Percentiles rank a stretch among this genome's conserved stretches.
Conservation (phyloP, 2,113 vertebrate genomes). For the Hassar affinis region DNA sequence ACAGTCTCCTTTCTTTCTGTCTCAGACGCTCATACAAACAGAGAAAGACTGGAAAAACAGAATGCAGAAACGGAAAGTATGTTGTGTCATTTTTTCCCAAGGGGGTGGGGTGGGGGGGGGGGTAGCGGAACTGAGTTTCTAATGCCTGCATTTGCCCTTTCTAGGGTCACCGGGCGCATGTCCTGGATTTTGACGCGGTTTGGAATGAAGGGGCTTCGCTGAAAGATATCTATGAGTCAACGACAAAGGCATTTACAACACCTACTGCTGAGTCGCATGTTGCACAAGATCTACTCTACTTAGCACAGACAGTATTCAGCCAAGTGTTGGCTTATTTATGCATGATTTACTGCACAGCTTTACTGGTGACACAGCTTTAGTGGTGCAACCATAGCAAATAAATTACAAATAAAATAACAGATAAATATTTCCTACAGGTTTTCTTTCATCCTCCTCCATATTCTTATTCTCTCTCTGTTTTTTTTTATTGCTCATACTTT, state of each 20-base stretch:
- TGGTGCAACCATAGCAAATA: neutral
- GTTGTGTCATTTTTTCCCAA: neutral
- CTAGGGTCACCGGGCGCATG: conserved; percentile 56
- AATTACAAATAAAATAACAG: neutral
- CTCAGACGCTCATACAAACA: neutral
- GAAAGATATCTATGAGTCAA: conserved; percentile 59
- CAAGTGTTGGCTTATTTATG: neutral
- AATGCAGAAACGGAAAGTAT: neutral
- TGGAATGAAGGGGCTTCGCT: conserved; percentile 56
- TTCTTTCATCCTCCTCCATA: neutral
- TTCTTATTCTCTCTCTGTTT: neutral
- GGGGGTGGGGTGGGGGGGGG: too few relatives aligned
- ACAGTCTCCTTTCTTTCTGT: neutral
- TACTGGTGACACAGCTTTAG: neutral
- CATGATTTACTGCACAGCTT: neutral
- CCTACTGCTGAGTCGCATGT: conserved; percentile 1
- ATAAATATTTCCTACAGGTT: neutral
- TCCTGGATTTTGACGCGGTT: conserved; percentile 57
- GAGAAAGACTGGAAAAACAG: neutral
- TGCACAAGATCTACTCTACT: neutral
- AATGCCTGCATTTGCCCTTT: neutral
- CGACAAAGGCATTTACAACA: conserved; percentile 57
- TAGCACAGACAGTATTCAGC: neutral
- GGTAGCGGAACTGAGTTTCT: too few relatives aligned
- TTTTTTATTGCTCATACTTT: neutral